Evolutionary conservation across 1,140 invertebrate species (phyloP).

Genomic region (Lutraria rhynchaena): DNA sequence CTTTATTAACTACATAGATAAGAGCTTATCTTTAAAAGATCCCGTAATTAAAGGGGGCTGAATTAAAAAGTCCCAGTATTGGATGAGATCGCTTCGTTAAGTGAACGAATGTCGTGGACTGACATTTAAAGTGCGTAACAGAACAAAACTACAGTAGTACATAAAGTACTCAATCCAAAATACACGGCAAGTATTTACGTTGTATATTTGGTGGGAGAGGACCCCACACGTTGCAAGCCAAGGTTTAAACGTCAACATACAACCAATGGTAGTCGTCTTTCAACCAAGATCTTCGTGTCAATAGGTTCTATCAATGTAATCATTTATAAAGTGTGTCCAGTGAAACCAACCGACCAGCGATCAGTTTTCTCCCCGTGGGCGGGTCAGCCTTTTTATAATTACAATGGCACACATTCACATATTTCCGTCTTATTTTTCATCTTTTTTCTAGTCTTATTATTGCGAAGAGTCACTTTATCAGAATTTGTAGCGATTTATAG

Average conservation of each 20-base stretch:
- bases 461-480: background rate
- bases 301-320: background rate
- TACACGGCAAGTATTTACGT: slow-evolving; percentile 34
- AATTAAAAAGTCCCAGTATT: slow-evolving; percentile 8
- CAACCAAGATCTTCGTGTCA: background rate
- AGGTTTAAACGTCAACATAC: slow-evolving; percentile 33
- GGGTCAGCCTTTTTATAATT: background rate
- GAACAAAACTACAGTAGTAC: background rate
- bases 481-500: background rate
- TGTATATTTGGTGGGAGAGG: slow-evolving; percentile 2
- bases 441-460: slow-evolving; percentile 1
- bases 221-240: slow-evolving; percentile 32
- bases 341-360: background rate
- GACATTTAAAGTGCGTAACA: background rate
- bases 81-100: too few species aligned
- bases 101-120: too few species aligned
- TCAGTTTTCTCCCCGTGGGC: background rate
- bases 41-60: too few species aligned
- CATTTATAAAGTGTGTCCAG: slow-evolving; percentile 6
- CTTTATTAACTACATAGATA: too few species aligned
- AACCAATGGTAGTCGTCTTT: background rate
- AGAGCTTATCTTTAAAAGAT: too few species aligned
- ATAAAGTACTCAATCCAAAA: slow-evolving; percentile 15
- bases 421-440: background rate
- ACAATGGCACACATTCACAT: background rate